Conservation (phyloP, 2,888 invertebrate genomes). For the Athripsodes cinereus region DNA sequence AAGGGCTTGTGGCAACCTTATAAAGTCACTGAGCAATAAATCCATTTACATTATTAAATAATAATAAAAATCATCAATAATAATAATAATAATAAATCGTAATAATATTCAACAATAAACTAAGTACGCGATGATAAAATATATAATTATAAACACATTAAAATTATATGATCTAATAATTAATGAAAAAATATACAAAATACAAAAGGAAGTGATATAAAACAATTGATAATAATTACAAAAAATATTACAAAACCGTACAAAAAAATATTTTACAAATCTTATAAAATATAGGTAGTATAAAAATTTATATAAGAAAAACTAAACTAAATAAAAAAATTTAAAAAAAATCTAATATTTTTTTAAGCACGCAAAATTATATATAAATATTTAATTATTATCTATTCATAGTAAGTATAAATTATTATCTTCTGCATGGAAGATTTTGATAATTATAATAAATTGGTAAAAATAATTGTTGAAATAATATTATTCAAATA, state of each 20-base stretch:
- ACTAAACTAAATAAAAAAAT: no score
- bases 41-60: constrained; percentile 15
- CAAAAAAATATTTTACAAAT: neutral
- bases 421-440: neutral
- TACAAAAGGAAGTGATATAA: constrained; percentile 8
- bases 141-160: neutral
- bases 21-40: constrained; percentile 26
- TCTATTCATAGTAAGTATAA: neutral
- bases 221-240: constrained; percentile 8
- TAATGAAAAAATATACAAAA: constrained; percentile 19
- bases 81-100: constrained; percentile 13
- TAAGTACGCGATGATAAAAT: constrained; percentile 6
- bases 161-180: constrained; percentile 10
- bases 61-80: constrained; percentile 14
- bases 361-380: neutral
- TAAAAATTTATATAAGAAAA: no score
- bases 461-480: no score
- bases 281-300: neutral
- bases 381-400: neutral
- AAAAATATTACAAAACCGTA: constrained; percentile 14
- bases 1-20: constrained; percentile 27
- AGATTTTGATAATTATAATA: no score
- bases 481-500: constrained; percentile 5
- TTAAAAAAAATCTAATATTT: no score
- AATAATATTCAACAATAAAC: constrained; percentile 7